A percentile compares a stretch with the other conserved stretches of the same genome.
Evolutionary conservation across 2,113 vertebrate species (phyloP).

Genomic region (Talpa occidentalis): DNA sequence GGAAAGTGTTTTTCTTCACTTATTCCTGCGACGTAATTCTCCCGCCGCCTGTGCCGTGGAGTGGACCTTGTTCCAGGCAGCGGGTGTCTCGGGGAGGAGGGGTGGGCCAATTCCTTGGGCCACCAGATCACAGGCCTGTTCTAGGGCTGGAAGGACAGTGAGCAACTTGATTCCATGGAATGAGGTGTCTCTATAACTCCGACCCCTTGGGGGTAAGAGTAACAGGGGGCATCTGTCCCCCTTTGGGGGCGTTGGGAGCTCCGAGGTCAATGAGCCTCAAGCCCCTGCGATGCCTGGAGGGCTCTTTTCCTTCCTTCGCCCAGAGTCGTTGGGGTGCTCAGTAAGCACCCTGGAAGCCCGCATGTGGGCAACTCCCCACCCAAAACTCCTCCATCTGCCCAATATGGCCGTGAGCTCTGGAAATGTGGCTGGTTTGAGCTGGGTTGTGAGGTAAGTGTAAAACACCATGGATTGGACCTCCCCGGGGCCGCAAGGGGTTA

Average conservation of each 20-base stretch:
- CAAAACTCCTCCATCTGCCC: background rate
- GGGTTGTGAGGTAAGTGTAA: rapidly evolving
- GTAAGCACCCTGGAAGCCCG: rapidly evolving
- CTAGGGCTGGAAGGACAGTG: background rate
- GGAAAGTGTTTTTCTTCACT: too few species aligned
- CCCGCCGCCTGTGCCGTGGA: too few species aligned
- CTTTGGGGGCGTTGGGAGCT: background rate
- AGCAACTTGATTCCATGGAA: background rate
- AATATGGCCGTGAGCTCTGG: background rate
- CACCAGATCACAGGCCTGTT: background rate
- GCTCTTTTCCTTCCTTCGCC: background rate
- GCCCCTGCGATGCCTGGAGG: too few species aligned
- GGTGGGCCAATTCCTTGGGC: background rate
- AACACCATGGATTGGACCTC: background rate
- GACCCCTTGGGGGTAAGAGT: too few species aligned
- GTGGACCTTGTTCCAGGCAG: too few species aligned
- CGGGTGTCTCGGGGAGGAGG: background rate
- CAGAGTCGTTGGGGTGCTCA: background rate
- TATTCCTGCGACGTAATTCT: too few species aligned
- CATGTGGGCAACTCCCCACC: background rate
- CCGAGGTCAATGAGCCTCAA: too few species aligned
- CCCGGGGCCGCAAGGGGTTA: too few species aligned
- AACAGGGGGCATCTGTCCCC: background rate
- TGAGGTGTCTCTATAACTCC: too few species aligned
- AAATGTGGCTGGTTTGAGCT: rapidly evolving